These are phyloP conservation scores for Aphodius sticticus DNA, from an alignment of 2,888 invertebrate genomes.

Conservation along the genomic window DNA sequence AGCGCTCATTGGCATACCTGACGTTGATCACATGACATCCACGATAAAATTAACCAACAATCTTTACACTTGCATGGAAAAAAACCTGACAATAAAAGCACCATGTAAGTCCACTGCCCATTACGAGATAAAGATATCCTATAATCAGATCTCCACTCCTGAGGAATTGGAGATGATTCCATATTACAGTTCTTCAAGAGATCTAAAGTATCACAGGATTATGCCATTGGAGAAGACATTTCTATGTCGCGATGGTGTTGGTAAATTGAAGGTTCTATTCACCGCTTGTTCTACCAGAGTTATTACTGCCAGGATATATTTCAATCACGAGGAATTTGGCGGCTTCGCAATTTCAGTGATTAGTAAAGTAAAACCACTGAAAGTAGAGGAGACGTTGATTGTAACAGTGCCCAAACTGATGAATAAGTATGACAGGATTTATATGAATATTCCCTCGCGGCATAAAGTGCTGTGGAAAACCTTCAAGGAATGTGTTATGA, in stretches of 20 bases:
- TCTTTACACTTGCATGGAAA: conserved; percentile 5
- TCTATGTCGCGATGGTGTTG: neutral
- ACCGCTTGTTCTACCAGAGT: neutral
- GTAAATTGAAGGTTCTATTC: neutral
- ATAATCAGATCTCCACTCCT: neutral
- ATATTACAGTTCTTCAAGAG: neutral
- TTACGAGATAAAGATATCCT: conserved; percentile 5
- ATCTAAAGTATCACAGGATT: neutral
- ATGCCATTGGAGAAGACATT: neutral
- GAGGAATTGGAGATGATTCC: neutral
- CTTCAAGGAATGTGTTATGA: conserved; percentile 21
- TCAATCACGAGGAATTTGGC: neutral
- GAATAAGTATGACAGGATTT: neutral
- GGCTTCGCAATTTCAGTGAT: conserved; percentile 22
- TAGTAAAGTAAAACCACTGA: neutral
- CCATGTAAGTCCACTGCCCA: neutral
- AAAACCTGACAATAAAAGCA: neutral
- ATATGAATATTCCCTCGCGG: conserved; percentile 22
- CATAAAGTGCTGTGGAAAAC: conserved; percentile 28
- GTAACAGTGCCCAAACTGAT: conserved; percentile 4
- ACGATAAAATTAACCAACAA: conserved; percentile 4
- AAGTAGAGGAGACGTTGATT: conserved; percentile 12
- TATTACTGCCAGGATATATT: neutral
- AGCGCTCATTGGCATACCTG: conserved; percentile 14
- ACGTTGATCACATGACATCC: conserved; percentile 13